Conservation (phyloP, 1,140 invertebrate species). For the Drosophila elegans region DNA sequence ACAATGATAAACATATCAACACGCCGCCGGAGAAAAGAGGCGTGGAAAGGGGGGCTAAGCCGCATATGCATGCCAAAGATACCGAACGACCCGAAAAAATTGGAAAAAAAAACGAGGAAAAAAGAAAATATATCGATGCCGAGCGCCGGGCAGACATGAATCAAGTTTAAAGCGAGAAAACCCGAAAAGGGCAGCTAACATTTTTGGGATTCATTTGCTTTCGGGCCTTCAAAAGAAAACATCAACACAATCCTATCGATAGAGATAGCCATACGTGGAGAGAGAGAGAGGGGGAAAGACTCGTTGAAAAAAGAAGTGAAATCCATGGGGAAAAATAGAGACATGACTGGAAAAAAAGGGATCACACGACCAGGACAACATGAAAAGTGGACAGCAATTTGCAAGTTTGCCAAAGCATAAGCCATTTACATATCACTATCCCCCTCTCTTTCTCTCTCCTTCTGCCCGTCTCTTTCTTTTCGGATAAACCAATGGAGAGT, state of each 20-base stretch:
- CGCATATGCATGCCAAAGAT: constrained; percentile 42
- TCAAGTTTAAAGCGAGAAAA: constrained; percentile 36
- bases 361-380: constrained; percentile 48
- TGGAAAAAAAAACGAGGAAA: not conserved
- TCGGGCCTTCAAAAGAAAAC: constrained; percentile 56
- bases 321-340: constrained; percentile 21
- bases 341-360: constrained; percentile 20
- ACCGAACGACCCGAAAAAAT: constrained; percentile 29
- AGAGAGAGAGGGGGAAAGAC: not conserved
- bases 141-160: constrained; percentile 30
- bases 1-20: constrained; percentile 83
- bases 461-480: not conserved
- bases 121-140: constrained; percentile 38
- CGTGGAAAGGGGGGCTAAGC: constrained; percentile 20
- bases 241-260: constrained; percentile 18
- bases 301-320: constrained; percentile 1
- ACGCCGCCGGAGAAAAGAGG: constrained; percentile 39
- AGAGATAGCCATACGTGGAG: not conserved
- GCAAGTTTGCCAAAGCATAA: constrained; percentile 48
- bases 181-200: constrained; percentile 34
- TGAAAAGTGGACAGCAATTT: constrained; percentile 77
- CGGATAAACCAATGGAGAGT: not conserved
- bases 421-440: constrained; percentile 26
- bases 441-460: not conserved
- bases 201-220: constrained; percentile 74